phyloP scores from a whole-genome alignment of 2,113 vertebrate genomes.

The Paracanthobrama guichenoti region DNA sequence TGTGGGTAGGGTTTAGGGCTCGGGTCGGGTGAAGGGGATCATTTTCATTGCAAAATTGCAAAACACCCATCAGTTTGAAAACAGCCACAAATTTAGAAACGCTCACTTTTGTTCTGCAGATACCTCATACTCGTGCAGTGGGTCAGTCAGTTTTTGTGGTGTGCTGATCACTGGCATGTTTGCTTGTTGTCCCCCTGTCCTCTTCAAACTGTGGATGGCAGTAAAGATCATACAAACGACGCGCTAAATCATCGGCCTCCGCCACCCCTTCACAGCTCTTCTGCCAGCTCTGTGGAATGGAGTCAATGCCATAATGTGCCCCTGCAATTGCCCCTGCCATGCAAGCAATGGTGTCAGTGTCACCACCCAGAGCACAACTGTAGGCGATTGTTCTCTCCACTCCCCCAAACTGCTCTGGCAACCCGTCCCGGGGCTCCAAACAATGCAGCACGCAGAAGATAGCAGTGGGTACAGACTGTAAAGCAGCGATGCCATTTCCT shows the following conservation, averaged over 20 bases:
- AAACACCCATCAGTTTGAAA: no score
- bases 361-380: constrained; percentile 93
- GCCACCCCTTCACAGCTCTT: constrained; percentile 88
- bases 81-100: no score
- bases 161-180: background rate
- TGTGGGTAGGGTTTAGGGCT: no score
- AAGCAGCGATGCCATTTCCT: constrained; percentile 94
- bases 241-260: constrained; percentile 83
- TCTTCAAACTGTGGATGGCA: no score
- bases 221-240: constrained; percentile 82
- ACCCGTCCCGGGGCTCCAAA: constrained; percentile 83
- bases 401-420: constrained; percentile 83
- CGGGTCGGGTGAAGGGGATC: no score
- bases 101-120: no score
- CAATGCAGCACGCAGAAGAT: constrained; percentile 96
- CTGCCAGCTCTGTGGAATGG: constrained; percentile 85
- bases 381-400: constrained; percentile 92
- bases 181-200: no score
- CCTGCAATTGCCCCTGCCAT: constrained; percentile 98
- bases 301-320: constrained; percentile 90
- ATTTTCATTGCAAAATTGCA: no score
- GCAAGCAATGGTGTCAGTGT: constrained; percentile 98
- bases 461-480: constrained; percentile 95
- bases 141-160: constrained; percentile 46
- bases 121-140: background rate